Conservation (phyloP, 2,797 vertebrate species). For the Aeoliscus strigatus region DNA sequence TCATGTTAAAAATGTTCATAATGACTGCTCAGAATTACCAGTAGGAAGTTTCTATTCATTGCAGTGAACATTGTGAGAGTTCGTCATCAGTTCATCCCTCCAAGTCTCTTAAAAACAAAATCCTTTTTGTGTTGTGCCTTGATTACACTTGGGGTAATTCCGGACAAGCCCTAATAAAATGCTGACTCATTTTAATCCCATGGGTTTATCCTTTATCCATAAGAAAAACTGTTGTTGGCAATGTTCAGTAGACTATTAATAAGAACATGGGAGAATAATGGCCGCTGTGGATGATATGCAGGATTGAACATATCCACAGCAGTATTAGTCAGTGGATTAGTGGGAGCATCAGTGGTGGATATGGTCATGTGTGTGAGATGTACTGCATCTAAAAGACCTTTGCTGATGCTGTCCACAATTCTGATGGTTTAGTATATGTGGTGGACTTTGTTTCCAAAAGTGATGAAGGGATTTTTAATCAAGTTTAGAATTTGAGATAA, state of each 20-base stretch:
- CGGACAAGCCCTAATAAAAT: conserved; percentile 22
- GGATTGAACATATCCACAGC: conserved; percentile 46
- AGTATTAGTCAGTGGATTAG: conserved; percentile 43
- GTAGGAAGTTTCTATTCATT: conserved; percentile 18
- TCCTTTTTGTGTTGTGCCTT: conserved; percentile 27
- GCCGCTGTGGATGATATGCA: conserved; percentile 54
- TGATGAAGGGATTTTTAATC: too few relatives aligned
- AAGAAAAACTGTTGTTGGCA: conserved; percentile 41
- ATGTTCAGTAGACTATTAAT: conserved; percentile 45
- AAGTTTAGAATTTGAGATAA: too few relatives aligned
- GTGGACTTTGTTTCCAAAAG: too few relatives aligned
- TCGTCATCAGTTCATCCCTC: conserved; percentile 19
- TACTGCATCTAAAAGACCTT: conserved; percentile 17
- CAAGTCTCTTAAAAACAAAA: conserved; percentile 27
- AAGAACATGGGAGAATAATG: conserved; percentile 38
- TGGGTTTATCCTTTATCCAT: conserved; percentile 37
- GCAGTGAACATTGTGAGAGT: conserved; percentile 5
- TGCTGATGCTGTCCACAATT: conserved; percentile 1
- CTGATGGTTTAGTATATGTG: not conserved
- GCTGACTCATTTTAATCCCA: conserved; percentile 46
- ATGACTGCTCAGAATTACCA: conserved; percentile 14
- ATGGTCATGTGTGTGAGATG: conserved; percentile 15
- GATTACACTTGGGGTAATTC: conserved; percentile 22
- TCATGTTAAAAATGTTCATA: conserved; percentile 24
- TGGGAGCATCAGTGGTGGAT: conserved; percentile 27